Percentiles rank a stretch among this genome's conserved stretches.
These are phyloP conservation scores for Lepidochitona cinerea DNA, from an alignment of 2,888 invertebrate genomes.

Conservation along the genomic window DNA sequence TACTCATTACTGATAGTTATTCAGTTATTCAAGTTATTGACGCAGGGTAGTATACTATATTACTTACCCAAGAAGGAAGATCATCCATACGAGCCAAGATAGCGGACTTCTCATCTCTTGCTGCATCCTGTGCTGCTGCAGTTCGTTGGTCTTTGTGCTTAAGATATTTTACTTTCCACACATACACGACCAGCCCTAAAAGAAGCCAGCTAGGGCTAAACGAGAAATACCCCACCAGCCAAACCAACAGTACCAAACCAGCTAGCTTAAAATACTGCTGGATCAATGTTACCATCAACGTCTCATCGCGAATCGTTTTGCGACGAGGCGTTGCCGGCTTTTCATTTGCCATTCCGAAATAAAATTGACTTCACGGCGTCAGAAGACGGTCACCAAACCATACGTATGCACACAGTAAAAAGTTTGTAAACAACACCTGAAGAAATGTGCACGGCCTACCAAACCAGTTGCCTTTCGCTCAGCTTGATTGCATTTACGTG, in stretches of 20 bases:
- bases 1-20: no score
- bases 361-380: not conserved
- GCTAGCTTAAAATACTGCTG: constrained; percentile 65
- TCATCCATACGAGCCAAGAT: constrained; percentile 90
- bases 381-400: no score
- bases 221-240: constrained; percentile 66
- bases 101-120: constrained; percentile 85
- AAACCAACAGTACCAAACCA: constrained; percentile 58
- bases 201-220: constrained; percentile 91
- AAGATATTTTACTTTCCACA: constrained; percentile 73
- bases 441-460: no score
- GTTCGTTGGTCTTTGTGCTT: constrained; percentile 83
- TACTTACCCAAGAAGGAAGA: constrained; percentile 90
- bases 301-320: constrained; percentile 49
- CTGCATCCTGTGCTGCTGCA: constrained; percentile 75
- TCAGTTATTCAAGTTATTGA: no score
- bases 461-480: no score
- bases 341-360: not conserved
- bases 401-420: no score
- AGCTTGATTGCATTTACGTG: no score
- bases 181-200: constrained; percentile 83
- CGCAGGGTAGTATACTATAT: no score
- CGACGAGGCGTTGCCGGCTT: constrained; percentile 10
- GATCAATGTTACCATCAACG: constrained; percentile 52
- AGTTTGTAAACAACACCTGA: no score